Evolutionary conservation across 2,797 vertebrate species (phyloP).

Genomic region (Chiloscyllium punctatum): DNA sequence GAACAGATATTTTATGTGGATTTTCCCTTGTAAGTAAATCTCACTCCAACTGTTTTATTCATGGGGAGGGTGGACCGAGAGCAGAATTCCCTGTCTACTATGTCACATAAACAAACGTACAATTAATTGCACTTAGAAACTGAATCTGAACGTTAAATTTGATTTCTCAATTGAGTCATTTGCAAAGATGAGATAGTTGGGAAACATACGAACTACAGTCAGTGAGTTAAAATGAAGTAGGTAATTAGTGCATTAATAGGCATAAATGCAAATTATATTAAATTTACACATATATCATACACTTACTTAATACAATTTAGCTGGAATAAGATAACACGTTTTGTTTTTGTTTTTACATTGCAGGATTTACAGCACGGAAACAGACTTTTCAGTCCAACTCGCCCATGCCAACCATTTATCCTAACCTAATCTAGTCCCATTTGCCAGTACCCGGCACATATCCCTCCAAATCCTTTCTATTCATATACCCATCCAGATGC

Average conservation of each 20-base stretch:
- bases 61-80: not conserved
- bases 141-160: not conserved
- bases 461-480: too few species aligned
- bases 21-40: not conserved
- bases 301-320: not conserved
- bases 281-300: not conserved
- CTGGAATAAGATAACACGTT: not conserved
- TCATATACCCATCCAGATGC: too few species aligned
- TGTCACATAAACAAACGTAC: not conserved
- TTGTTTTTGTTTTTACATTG: not conserved
- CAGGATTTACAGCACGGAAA: not conserved
- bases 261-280: too few species aligned
- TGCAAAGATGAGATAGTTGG: not conserved
- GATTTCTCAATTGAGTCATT: not conserved
- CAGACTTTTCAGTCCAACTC: too few species aligned
- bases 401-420: too few species aligned
- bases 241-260: not conserved
- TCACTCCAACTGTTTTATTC: not conserved
- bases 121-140: not conserved
- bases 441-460: too few species aligned
- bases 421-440: too few species aligned
- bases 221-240: not conserved
- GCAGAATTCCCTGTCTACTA: not conserved
- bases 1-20: not conserved
- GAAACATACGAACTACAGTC: not conserved